Base-by-base conservation (phyloP, 1,140 invertebrate genomes). In the Hydropsyche tenuis region DNA sequence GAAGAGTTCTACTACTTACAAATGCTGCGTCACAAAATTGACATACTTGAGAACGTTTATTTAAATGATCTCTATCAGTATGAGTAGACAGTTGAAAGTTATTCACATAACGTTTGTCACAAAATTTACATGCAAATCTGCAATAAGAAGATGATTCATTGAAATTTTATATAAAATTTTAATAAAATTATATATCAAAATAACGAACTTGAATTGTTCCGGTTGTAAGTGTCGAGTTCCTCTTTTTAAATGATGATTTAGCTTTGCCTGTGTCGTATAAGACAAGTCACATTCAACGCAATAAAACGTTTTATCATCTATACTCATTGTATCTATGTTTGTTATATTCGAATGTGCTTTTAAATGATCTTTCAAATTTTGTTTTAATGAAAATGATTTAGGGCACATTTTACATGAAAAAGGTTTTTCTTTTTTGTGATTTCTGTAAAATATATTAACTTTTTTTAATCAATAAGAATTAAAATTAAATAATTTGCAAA, bases 201-300 rank as follows among this genome's bases (percentile, higher is more conserved):
- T 37, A 64, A 64, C 48, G 73, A 43, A 77, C 75, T 73, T 77
- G 6, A 74, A 73, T 37, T 77, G 75, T 56, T 77, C 75, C n/a
- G 75, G 75, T 42, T 43, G 42, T 20, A 77, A 25, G 65, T 77
- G 75, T 11, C 60, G 63, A 18, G 69, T 77, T 4, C 75, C 75
- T 72, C 75, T 74, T 30, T 74, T 77, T 1, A 77, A 65, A 70
- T 77, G 75, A 43, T 77, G 75, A 45, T 77, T 77, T 14, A 77
- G 65, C 56, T 77, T 77, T 23, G 64, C 70, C 48, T 77, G 75
- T 1, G 75, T 68, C 0, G 75, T 73, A 30, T 77, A 77, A 11
- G 69, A 77, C n/a, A 77, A 62, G 27, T 77, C 73, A 42, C 75
- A 77, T 53, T 77, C 73, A 14, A 73, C 75, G 23, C 75, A 77